Conservation (phyloP, 2,113 vertebrate species). For the Salvelinus fontinalis region DNA sequence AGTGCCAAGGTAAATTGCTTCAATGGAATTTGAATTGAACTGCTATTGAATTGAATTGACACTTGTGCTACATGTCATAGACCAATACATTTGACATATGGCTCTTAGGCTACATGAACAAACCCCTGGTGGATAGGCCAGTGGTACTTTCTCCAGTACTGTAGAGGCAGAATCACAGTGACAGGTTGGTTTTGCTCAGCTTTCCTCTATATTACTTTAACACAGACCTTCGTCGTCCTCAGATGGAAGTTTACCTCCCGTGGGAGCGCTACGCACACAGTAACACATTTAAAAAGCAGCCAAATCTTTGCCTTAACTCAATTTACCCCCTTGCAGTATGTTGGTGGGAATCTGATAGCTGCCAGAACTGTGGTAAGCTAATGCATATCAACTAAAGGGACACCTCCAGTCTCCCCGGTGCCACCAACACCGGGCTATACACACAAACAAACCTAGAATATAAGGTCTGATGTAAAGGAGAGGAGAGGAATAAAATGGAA, state of each 20-base stretch:
- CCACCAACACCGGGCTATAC: constrained; percentile 41
- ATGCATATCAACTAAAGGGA: constrained; percentile 69
- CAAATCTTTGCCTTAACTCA: constrained; percentile 61
- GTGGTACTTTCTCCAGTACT: background rate
- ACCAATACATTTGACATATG: background rate
- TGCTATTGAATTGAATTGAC: too few relatives aligned
- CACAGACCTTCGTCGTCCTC: constrained; percentile 39
- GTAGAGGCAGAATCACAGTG: constrained; percentile 25
- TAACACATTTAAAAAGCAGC: constrained; percentile 61
- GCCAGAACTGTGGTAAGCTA: constrained; percentile 60
- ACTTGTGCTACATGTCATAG: background rate
- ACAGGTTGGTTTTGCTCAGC: constrained; percentile 28
- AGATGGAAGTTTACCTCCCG: constrained; percentile 24
- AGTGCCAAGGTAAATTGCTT: too few relatives aligned
- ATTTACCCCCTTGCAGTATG: constrained; percentile 58
- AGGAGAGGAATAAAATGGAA: background rate
- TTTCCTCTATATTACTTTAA: constrained; percentile 29
- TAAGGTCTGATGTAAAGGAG: constrained; percentile 1
- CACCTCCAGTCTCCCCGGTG: constrained; percentile 51
- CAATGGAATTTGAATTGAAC: too few relatives aligned
- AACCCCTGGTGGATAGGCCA: constrained; percentile 1
- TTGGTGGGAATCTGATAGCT: constrained; percentile 69
- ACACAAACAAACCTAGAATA: constrained; percentile 50
- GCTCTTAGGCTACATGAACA: background rate
- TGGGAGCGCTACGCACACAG: constrained; percentile 46